Base-by-base conservation (phyloP, 37 sponge, comb jelly and placozoan species). In the Aphrocallistes beatrix region DNA sequence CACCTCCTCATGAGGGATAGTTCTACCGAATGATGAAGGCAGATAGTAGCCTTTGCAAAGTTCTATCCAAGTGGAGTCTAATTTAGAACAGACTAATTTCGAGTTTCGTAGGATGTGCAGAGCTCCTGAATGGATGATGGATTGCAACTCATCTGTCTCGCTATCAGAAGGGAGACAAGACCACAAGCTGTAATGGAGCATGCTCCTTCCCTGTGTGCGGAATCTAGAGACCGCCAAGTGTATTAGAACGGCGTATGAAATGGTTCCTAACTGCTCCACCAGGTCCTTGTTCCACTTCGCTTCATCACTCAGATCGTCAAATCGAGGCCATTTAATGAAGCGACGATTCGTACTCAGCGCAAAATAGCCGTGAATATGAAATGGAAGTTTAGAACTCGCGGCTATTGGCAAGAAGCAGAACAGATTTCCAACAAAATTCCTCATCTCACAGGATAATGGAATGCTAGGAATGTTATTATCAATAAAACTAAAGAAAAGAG, bases 391-490 rank as follows among this genome's bases (percentile, higher is more conserved):
- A 81, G 85, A 88, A 9, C 38, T 75, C 0, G 81, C 82, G 38
- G 94, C 88, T 38, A 94, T 82, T 1, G 94, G 94, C n/a, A 94
- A 88, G 85, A 94, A 94, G 38, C 94, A 94, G 82, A 90, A 94
- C 0, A 89, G 89, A 39, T 85, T 85, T 0, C 94, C 94, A 82
- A 60, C 34, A 60, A 60, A 60, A 19, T 13, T 60, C 3, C n/a
- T 30, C 25, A 32, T 28, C 8, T 32, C 17, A 13, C 75, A 60
- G 75, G 75, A 13, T 25, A 60, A 6, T 19, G 75, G n/a, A 13
- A 60, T 60, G 3, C 10, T 21, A 60, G 75, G 75, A 6, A 60
- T 8, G n/a, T 21, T 60, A n/a, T n/a, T n/a, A 25, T 60, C 32
- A 25, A 60, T 19, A 28, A 60, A 60, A 3, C n/a, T 28, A 30